Base-by-base conservation (phyloP, 2,888 invertebrate species). In the Synergus laeviventris region DNA sequence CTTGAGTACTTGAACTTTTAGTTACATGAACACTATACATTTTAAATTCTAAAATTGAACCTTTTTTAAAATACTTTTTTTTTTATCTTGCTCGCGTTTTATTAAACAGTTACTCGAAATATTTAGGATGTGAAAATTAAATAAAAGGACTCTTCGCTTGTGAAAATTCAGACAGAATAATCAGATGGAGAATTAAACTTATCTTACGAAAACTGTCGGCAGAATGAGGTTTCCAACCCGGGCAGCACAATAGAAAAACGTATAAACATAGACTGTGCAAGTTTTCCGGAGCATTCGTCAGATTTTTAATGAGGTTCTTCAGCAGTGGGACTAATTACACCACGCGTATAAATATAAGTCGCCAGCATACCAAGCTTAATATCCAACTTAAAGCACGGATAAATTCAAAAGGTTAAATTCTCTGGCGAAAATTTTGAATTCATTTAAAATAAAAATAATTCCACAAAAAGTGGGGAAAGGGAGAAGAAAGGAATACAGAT, bases 11-110 rank as follows among this genome's bases (percentile, higher is more conserved):
- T 79, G 84, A 83, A 73, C 87, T 86, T 1, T 87, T 84, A 42
- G 89, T 86, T 66, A 88, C 88, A 74, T 89, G 89, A 74, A 90
- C 90, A 70, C 86, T 88, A 76, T 90, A 90, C 90, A 90, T 90
- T 73, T 79, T 83, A 21, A 38, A 21, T 21, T 45, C 9, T 21
- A 64, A 75, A 18, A 45, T 24, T 38, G n/a, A 9, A 18, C 8
- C 21, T 14, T 18, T 79, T 75, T 36, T 31, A 24, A 60, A 31
- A 12, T 31, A 16, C 31, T 16, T 7, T 31, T 16, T 7, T 31
- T 24, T 60, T 1, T 60, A 60, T 24, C 31, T 60, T 7, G n/a
- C 36, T 9, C n/a, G 31, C 36, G 7, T 42, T 31, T 24, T 14
- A 45, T 45, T 42, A 45, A 8, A 45, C 45, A 18, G 39, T 5